Base-by-base conservation (phyloP, 1,140 invertebrate species). In the Physella acuta region DNA sequence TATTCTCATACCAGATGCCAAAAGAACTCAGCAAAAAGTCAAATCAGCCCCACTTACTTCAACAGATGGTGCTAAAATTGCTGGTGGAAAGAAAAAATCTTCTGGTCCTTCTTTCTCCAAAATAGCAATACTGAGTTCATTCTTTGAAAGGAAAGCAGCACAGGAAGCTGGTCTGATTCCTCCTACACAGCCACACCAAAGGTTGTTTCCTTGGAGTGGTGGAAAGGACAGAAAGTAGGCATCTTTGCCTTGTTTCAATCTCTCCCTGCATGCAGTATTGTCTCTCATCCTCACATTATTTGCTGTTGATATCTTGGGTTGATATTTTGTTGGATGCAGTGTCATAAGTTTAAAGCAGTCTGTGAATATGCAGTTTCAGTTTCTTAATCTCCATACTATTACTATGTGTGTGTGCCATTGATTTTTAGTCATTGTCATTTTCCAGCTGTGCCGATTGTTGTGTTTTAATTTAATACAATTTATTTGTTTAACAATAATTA, bases 71-170 rank as follows among this genome's bases (percentile, higher is more conserved):
- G 60, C 24, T 17, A 60, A 37, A 60, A 49, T 53, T 26, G 3
- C 30, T 39, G n/a, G 17, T 49, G 66, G 24, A 2, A 68, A 60
- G 68, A 71, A 62, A 49, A 71, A 59, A 62, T 66, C n/a, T 16
- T 52, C 37, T 20, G 44, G 63, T 36, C 62, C 58, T 8, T 58
- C 39, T 16, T 73, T 82, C n/a, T 78, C 77, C 11, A 81, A 80
- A 74, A 82, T 81, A 59, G 78, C 80, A 26, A 76, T 82, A 28
- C 70, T 82, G 1, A 82, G 80, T 64, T 80, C 78, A 2, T 81
- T 79, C 64, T 82, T 82, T 76, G 81, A 82, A 66, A 75, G 78
- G 53, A 82, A 81, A 68, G 77, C 78, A 49, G 78, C 77, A 14
- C 73, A 75, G 17, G 62, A 71, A 73, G 64, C 73, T 5, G 56